Conservation (phyloP, 2,797 vertebrate genomes). For the Clarias laeviceps region DNA sequence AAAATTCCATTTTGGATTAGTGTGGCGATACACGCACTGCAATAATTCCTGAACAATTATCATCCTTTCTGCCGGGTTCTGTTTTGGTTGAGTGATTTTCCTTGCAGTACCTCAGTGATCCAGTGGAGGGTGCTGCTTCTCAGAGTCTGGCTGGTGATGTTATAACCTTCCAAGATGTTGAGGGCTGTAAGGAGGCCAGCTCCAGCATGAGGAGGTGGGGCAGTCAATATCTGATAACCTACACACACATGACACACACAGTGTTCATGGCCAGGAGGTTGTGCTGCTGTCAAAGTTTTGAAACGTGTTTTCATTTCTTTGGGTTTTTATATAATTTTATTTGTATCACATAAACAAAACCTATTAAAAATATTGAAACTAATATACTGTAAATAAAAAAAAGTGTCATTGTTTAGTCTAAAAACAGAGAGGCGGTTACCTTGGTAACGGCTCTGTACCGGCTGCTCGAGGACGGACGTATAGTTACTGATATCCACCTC, state of each 20-base stretch:
- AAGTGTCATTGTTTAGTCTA: neutral
- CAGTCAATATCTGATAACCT: constrained; percentile 90
- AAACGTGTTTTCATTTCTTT: neutral
- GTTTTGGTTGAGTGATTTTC: no score
- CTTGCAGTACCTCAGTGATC: constrained; percentile 86
- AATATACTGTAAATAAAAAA: neutral
- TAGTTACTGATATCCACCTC: constrained; percentile 95
- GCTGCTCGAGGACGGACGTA: constrained; percentile 82
- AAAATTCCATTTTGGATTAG: no score
- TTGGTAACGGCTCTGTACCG: constrained; percentile 85
- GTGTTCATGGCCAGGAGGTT: neutral
- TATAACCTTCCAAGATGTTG: constrained; percentile 95
- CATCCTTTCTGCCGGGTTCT: no score
- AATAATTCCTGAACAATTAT: no score
- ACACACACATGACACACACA: neutral
- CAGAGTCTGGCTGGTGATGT: constrained; percentile 83
- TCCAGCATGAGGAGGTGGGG: constrained; percentile 91
- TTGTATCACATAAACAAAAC: neutral
- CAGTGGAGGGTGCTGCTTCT: constrained; percentile 85
- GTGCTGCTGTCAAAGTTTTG: neutral
- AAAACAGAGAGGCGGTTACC: constrained; percentile 71
- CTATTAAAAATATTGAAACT: neutral
- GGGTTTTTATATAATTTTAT: neutral
- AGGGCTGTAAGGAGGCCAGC: constrained; percentile 89
- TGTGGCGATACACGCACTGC: no score